Percentiles rank a stretch among this genome's conserved stretches.
Evolutionary conservation across 2,888 invertebrate genomes (phyloP).

Genomic region (Stenotaenia linearis): DNA sequence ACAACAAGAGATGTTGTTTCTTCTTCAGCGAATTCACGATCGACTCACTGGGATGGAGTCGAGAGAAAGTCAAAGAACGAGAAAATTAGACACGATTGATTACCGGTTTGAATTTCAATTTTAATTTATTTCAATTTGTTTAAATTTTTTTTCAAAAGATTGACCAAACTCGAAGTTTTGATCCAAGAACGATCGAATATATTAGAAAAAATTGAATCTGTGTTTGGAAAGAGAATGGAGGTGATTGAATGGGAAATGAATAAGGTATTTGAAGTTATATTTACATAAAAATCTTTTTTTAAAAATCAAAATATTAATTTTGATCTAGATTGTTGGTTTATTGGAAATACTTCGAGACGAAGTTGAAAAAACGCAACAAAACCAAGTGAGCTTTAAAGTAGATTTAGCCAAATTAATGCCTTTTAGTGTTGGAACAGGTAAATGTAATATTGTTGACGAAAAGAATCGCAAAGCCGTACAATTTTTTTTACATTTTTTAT

Average conservation of each 20-base stretch:
- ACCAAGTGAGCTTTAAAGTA: conserved; percentile 38
- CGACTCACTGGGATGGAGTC: conserved; percentile 39
- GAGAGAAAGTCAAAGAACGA: conserved; percentile 38
- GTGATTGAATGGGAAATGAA: conserved; percentile 38
- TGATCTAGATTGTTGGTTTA: conserved; percentile 38
- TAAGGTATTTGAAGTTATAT: conserved; percentile 30
- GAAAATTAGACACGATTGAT: conserved; percentile 40
- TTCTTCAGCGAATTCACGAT: conserved; percentile 40
- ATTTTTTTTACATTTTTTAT: no score
- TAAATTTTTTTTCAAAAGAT: conserved; percentile 10
- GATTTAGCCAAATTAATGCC: conserved; percentile 32
- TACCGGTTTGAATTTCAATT: conserved; percentile 38
- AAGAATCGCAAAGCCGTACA: not conserved
- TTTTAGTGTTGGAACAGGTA: not conserved
- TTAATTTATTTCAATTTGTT: not conserved
- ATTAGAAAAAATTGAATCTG: conserved; percentile 31
- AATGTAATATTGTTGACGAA: no score
- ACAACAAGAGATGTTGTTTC: not conserved
- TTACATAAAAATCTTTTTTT: no score
- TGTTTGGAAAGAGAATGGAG: conserved; percentile 36
- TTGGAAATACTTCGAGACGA: conserved; percentile 40
- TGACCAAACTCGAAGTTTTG: conserved; percentile 38
- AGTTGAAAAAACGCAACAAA: conserved; percentile 40
- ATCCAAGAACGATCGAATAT: conserved; percentile 36
- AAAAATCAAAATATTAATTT: no score